Evolutionary conservation across 2,888 invertebrate genomes (phyloP), one percentile per base, ranked within the genome.

Genomic region (Xestobium rufovillosum): DNA sequence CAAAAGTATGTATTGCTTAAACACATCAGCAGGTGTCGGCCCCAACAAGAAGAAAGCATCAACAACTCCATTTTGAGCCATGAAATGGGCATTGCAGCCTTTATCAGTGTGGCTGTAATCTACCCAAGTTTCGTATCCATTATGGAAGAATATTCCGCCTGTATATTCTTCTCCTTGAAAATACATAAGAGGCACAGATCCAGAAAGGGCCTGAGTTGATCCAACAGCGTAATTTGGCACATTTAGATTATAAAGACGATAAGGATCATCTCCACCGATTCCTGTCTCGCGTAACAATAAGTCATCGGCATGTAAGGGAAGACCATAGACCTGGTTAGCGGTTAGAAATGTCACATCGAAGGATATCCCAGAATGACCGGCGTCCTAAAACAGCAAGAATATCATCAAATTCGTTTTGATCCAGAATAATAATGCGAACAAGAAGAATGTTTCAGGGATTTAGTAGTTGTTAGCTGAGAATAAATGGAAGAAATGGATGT

Each of bases 101-200:
- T n/a, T n/a, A n/a, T n/a, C n/a, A n/a, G n/a, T n/a, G n/a, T n/a
- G n/a, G n/a, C n/a, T n/a, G n/a, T n/a, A n/a, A 55, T 97, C 96
- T 27, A 97, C 78, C 95, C 95, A 97, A 0, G 94, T 95, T 69
- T 97, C 96, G 0, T 96, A 92, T 0, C 94, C 82, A 69, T 97
- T 97, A 57, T 90, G 78, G 91, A 16, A 41, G 34, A 56, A 50
- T 14, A 54, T 34, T n/a, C 42, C 45, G 6, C 33, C 14, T 8
- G 23, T 2, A 26, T 60, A 69, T 64, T 61, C 85, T 83, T 85
- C n/a, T 8, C 23, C 83, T 57, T 94, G 94, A 8, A 91, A 90
- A 48, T 94, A 80, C 58, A 97, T 72, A 33, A 94, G 83, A 0
- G 97, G 97, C n/a, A 96, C 75, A 0, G 92, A 32, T 15, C 56